Base-by-base conservation (phyloP, 2,797 vertebrate genomes). In the Semaprochilodus insignis region DNA sequence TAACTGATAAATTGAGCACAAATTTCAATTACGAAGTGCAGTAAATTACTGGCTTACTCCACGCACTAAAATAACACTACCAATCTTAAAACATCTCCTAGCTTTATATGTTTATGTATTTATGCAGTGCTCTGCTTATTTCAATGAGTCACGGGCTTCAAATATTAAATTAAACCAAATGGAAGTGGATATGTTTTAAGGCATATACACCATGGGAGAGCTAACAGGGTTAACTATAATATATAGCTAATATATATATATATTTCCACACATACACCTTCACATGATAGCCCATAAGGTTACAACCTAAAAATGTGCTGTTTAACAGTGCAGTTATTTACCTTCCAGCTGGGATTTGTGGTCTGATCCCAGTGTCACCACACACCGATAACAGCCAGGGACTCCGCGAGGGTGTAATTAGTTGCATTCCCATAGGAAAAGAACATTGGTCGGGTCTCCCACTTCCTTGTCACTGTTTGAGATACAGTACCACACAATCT, bases 401-500 rank as follows among this genome's bases (percentile, higher is more conserved):
- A 27, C 25, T 34, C 34, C 25, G 6, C 17, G n/a, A 34, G 51
- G 17, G 17, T 34, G 51, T 31, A 55, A 74, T 74, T 74, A 34
- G 52, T 74, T 55, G 27, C 16, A 34, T 74, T 74, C 71, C 27
- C 52, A 34, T 21, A 2, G 52, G 52, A 57, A 74, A 13, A 34
- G 52, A 31, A 34, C 31, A n/a, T 23, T 13, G 16, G 52, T 34
- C 6, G 1, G 10, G 16, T 57, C 27, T 74, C 25, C 52, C 27
- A 34, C 5, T 74, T 5, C 15, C 17, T 36, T 57, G 52, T 34
- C 52, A 73, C 70, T 73, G 51, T 57, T 57, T 57, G 71, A 74
- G 25, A 74, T 57, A 74, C 51, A 34, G 27, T 57, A 55, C 25
- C 52, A 74, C 25, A 13, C 71, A 57, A 25, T 73, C 70, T 73